Evolutionary conservation across 1,140 invertebrate species (phyloP).

Genomic region (Diprion similis): DNA sequence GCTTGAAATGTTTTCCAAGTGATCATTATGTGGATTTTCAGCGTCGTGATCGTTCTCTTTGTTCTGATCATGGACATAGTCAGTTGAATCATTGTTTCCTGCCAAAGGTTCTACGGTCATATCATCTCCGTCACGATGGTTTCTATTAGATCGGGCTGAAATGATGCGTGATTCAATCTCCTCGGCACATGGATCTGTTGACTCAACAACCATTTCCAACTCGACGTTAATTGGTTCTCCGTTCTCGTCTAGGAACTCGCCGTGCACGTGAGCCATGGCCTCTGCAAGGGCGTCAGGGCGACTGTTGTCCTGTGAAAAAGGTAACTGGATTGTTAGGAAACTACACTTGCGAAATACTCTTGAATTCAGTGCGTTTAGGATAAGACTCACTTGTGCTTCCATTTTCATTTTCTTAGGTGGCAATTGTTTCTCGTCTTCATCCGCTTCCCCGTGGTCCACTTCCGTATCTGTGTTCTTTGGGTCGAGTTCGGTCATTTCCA

Average conservation of each 20-base stretch:
- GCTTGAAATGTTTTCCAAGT: background rate
- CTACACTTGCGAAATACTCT: constrained; percentile 6
- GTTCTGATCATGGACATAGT: background rate
- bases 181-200: constrained; percentile 34
- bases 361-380: background rate
- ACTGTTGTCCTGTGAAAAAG: constrained; percentile 25
- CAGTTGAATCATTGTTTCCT: constrained; percentile 12
- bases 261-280: constrained; percentile 52
- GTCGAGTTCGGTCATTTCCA: constrained; percentile 21
- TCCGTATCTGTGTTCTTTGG: constrained; percentile 44
- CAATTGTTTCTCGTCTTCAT: constrained; percentile 33
- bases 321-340: constrained; percentile 15
- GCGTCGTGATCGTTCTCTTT: background rate
- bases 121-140: constrained; percentile 19
- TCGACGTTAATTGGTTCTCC: constrained; percentile 39
- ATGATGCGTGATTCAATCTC: constrained; percentile 19
- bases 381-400: constrained; percentile 26
- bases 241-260: constrained; percentile 40
- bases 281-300: constrained; percentile 44
- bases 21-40: constrained; percentile 1
- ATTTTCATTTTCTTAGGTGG: constrained; percentile 37
- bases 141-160: constrained; percentile 17
- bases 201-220: constrained; percentile 46
- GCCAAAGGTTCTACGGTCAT: constrained; percentile 26
- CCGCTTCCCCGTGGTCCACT: constrained; percentile 34